These are phyloP conservation scores for Hyppa rectilinea DNA, from an alignment of 2,888 invertebrate genomes.

Conservation along the genomic window DNA sequence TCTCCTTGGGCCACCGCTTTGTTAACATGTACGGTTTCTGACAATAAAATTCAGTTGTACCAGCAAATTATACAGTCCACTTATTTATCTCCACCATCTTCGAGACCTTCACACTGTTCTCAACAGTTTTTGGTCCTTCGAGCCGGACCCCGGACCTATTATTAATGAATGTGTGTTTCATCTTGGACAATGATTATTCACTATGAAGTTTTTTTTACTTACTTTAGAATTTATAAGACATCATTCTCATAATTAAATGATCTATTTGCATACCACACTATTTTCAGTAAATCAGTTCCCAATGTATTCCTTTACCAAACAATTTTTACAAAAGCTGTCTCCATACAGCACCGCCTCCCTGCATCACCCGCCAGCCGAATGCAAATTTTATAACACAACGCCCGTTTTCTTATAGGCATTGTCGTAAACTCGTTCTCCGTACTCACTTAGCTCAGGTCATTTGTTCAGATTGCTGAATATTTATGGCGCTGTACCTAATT, in stretches of 20 bases:
- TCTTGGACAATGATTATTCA: not conserved
- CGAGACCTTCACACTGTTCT: no score
- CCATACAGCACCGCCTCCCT: constrained; percentile 73
- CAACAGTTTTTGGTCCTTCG: no score
- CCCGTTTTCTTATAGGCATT: constrained; percentile 88
- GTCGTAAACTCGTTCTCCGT: constrained; percentile 82
- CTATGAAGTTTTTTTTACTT: no score
- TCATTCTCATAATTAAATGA: no score
- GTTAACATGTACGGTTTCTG: no score
- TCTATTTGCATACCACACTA: not conserved
- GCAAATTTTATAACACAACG: constrained; percentile 90
- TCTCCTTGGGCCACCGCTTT: no score
- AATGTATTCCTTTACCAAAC: not conserved
- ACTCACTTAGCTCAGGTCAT: constrained; percentile 86
- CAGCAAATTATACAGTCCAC: no score
- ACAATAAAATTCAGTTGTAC: no score
- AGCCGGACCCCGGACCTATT: no score
- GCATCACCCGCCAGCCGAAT: constrained; percentile 87
- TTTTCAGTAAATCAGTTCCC: not conserved
- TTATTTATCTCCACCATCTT: no score
- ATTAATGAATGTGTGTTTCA: not conserved
- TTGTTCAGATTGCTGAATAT: constrained; percentile 81
- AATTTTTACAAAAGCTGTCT: constrained; percentile 67
- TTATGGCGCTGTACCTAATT: constrained; percentile 57
- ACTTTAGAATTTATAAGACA: no score